Conservation (phyloP, 2,797 vertebrate species). For the Diceros bicornis region DNA sequence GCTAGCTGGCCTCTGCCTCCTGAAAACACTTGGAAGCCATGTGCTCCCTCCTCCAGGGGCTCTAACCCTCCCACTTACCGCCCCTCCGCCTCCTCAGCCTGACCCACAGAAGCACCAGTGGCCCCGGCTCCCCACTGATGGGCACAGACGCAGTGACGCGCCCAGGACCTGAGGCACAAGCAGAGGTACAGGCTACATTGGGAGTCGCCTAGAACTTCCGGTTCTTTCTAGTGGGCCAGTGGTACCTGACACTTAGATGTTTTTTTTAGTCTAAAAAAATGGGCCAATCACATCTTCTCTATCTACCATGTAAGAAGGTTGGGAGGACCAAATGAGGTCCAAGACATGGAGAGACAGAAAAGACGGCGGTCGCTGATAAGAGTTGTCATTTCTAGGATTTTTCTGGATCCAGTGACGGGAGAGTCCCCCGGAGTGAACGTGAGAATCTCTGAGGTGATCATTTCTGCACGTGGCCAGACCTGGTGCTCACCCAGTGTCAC, state of each 20-base stretch:
- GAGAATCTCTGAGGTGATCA: neutral
- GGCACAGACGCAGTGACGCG: accelerated
- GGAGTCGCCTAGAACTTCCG: neutral
- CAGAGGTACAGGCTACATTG: neutral
- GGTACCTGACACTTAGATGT: too few species aligned
- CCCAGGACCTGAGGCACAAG: neutral
- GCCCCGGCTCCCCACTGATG: accelerated
- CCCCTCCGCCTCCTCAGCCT: neutral
- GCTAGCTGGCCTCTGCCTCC: accelerated
- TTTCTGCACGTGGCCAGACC: neutral
- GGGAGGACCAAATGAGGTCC: neutral
- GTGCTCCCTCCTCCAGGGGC: neutral
- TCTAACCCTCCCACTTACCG: accelerated
- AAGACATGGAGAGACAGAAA: neutral
- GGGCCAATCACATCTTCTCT: neutral
- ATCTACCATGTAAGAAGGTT: too few species aligned
- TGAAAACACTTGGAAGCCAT: neutral
- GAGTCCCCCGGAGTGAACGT: neutral
- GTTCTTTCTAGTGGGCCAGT: neutral
- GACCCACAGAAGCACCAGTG: accelerated
- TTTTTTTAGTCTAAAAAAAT: neutral
- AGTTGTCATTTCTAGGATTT: neutral
- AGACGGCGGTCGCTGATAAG: accelerated
- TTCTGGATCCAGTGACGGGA: too few species aligned
- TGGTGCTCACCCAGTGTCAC: accelerated